Conservation (phyloP, 2,888 invertebrate genomes). For the Lasioglossum figueresi region DNA sequence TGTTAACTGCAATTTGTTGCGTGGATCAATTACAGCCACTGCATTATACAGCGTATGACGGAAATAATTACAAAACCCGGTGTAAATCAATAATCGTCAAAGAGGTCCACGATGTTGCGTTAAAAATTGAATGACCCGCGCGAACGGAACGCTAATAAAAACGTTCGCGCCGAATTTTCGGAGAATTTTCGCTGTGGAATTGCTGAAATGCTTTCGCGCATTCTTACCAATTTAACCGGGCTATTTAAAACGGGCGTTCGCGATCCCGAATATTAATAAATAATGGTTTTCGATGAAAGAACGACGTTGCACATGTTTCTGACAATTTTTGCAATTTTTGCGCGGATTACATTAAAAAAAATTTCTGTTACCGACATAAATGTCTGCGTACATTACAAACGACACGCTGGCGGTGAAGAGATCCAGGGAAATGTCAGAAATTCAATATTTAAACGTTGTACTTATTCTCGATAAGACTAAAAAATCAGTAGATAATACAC, state of each 20-base stretch:
- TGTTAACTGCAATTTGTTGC: slow-evolving; percentile 17
- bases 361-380: background rate
- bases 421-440: background rate
- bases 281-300: background rate
- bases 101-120: background rate
- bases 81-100: slow-evolving; percentile 49
- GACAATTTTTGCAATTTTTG: background rate
- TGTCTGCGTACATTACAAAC: background rate
- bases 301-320: background rate
- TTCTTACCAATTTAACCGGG: background rate
- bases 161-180: background rate
- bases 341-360: background rate
- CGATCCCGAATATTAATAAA: background rate
- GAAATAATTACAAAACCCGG: slow-evolving; percentile 49
- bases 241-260: background rate
- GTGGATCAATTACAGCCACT: slow-evolving; percentile 29
- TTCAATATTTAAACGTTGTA: background rate
- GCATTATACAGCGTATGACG: slow-evolving; percentile 7
- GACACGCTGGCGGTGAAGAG: background rate
- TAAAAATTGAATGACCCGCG: slow-evolving; percentile 39
- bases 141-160: background rate
- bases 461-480: background rate
- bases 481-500: background rate
- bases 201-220: background rate
- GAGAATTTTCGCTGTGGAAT: background rate